Conservation (phyloP, 2,113 vertebrate species). For the Hepsetus odoe region DNA sequence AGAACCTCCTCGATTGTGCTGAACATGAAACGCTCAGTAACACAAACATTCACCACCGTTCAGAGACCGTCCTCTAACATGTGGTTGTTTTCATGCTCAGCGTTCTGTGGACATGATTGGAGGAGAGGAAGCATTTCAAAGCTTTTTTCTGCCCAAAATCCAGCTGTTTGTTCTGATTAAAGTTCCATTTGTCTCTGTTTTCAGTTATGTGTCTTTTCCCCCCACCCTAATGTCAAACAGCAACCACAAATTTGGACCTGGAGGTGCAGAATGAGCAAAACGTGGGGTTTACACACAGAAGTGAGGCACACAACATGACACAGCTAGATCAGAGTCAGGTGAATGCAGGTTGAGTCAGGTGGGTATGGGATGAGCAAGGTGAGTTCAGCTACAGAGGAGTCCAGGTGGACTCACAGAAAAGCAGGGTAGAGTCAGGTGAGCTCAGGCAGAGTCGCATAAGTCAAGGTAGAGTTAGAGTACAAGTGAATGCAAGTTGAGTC, state of each 20-base stretch:
- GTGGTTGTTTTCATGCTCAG: conserved; percentile 2
- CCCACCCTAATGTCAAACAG: conserved; percentile 1
- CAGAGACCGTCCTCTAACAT: not conserved
- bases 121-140: not conserved
- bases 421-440: too few relatives aligned
- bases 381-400: too few relatives aligned
- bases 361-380: too few relatives aligned
- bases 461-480: too few relatives aligned
- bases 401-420: too few relatives aligned
- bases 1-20: not conserved
- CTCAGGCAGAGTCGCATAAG: too few relatives aligned
- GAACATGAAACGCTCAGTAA: not conserved
- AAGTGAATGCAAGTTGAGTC: too few relatives aligned
- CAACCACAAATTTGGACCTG: not conserved
- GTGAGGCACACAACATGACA: conserved; percentile 74
- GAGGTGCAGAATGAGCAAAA: not conserved
- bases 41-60: not conserved
- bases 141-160: not conserved
- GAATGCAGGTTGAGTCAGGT: not conserved
- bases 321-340: not conserved
- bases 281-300: conserved; percentile 51
- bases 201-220: not conserved
- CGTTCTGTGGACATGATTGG: not conserved
- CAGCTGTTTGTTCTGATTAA: conserved; percentile 20
- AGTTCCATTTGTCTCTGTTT: conserved; percentile 10